Evolutionary conservation across 1,140 invertebrate species (phyloP).

Genomic region (Cydia amplana): DNA sequence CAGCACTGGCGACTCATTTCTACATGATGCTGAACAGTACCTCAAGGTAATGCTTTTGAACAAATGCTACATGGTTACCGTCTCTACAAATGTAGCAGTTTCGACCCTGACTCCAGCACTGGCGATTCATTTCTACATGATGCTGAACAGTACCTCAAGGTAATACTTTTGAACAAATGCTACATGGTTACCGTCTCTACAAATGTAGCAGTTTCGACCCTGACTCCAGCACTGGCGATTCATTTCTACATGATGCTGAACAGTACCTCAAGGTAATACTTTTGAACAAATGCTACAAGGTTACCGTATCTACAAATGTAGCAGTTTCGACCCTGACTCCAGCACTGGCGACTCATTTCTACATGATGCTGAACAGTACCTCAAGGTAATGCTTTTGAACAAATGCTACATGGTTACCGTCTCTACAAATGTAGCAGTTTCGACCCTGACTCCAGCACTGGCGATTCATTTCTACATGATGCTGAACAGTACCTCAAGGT

Average conservation of each 20-base stretch:
- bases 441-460: no score
- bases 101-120: slow-evolving; percentile 81
- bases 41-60: slow-evolving; percentile 78
- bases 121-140: slow-evolving; percentile 87
- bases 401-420: no score
- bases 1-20: slow-evolving; percentile 80
- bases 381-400: slow-evolving; percentile 76
- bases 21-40: slow-evolving; percentile 85
- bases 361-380: slow-evolving; percentile 85
- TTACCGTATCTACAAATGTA: no score
- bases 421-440: no score
- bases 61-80: no score
- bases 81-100: no score
- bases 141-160: slow-evolving; percentile 89
- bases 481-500: no score
- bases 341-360: slow-evolving; percentile 80
- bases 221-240: slow-evolving; percentile 74
- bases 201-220: not conserved
- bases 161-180: slow-evolving; percentile 44
- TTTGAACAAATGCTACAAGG: no score
- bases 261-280: slow-evolving; percentile 83
- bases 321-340: slow-evolving; percentile 50
- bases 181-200: not conserved
- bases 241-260: slow-evolving; percentile 84
- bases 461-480: no score